Conservation (phyloP, 2,797 vertebrate genomes). For the Peromyscus attwateri region DNA sequence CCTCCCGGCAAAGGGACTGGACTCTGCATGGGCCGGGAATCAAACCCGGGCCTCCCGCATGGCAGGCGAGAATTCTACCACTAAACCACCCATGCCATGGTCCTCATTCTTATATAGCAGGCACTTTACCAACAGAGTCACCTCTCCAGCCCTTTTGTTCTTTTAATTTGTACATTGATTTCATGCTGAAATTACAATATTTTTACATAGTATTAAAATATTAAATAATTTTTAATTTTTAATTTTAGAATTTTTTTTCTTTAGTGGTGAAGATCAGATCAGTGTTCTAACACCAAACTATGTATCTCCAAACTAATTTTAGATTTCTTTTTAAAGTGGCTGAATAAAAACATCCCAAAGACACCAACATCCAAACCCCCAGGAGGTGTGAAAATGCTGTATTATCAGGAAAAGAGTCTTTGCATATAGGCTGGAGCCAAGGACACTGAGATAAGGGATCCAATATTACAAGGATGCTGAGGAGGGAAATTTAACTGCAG, state of each 20-base stretch:
- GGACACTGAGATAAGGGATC: neutral
- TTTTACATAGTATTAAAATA: constrained; percentile 29
- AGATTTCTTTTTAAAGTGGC: neutral
- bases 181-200: neutral
- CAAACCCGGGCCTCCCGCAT: constrained; percentile 79
- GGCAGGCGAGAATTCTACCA: constrained; percentile 82
- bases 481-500: neutral
- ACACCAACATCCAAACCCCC: neutral
- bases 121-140: neutral
- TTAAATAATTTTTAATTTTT: constrained; percentile 28
- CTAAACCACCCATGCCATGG: constrained; percentile 78
- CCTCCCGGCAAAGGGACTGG: no score
- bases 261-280: neutral
- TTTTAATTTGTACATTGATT: neutral
- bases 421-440: neutral
- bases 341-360: neutral
- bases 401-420: neutral
- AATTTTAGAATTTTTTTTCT: neutral
- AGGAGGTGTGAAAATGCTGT: neutral
- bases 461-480: neutral
- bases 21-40: constrained; percentile 69
- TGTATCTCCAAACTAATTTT: neutral
- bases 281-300: neutral
- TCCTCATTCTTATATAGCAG: neutral
- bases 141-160: neutral